These are phyloP conservation scores for Salticus scenicus DNA, from an alignment of 2,888 invertebrate genomes.

Conservation along the genomic window DNA sequence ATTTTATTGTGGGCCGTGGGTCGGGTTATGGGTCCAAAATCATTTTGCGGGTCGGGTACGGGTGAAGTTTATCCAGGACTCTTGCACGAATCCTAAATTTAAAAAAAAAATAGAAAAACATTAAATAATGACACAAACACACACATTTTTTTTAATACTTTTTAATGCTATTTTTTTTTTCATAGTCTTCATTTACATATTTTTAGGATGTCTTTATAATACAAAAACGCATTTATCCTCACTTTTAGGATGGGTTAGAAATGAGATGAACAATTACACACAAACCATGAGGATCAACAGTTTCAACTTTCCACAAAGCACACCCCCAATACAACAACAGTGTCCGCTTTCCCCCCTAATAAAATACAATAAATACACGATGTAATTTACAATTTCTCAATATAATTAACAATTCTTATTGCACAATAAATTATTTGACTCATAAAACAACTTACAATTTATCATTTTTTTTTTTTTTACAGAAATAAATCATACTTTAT, in stretches of 20 bases:
- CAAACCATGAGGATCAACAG: constrained; percentile 60
- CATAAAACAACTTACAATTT: no score
- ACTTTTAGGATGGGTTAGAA: constrained; percentile 41
- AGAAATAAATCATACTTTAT: no score
- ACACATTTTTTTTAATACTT: constrained; percentile 57
- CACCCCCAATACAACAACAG: constrained; percentile 14
- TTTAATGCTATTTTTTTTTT: constrained; percentile 67
- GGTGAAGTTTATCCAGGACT: no score
- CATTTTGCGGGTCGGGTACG: no score
- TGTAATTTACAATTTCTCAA: not conserved
- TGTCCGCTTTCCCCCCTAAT: not conserved
- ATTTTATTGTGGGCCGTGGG: no score
- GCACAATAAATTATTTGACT: not conserved
- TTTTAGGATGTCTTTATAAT: constrained; percentile 57
- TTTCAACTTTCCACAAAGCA: constrained; percentile 38
- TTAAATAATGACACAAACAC: constrained; percentile 19
- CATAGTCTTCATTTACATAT: constrained; percentile 65
- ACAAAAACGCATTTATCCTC: constrained; percentile 65
- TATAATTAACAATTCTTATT: not conserved
- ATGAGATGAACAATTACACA: constrained; percentile 60
- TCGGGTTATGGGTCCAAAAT: no score
- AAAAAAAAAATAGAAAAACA: not conserved
- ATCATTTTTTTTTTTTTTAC: no score
- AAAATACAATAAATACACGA: constrained; percentile 7
- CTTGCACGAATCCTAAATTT: no score